Conservation (phyloP, 2,113 vertebrate species). For the Monopterus albus region DNA sequence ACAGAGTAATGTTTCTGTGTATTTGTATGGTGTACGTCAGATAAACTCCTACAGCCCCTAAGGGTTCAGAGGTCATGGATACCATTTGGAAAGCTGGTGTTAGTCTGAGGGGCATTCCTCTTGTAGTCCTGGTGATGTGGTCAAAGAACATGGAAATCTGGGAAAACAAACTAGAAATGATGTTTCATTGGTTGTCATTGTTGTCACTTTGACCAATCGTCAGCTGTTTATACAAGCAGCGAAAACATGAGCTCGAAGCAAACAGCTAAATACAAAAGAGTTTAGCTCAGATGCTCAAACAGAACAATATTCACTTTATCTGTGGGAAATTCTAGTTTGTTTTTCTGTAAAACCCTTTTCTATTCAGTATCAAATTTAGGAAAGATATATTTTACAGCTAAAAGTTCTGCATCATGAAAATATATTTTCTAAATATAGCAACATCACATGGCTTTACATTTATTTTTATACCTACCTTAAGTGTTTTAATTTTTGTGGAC, state of each 20-base stretch:
- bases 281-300: neutral
- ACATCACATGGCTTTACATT: neutral
- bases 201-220: neutral
- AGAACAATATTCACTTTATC: too few relatives aligned
- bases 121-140: neutral
- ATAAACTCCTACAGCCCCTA: neutral
- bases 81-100: conserved; percentile 1
- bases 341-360: neutral
- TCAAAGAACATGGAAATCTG: neutral
- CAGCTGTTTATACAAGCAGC: neutral
- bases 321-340: too few relatives aligned
- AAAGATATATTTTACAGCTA: neutral
- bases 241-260: neutral
- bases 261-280: neutral
- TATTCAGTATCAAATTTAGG: neutral
- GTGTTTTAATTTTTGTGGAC: neutral
- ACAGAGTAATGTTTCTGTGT: neutral
- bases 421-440: neutral
- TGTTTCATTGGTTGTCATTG: neutral
- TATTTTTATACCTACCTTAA: neutral
- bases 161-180: conserved; percentile 6
- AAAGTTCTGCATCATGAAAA: neutral
- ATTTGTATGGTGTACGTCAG: neutral
- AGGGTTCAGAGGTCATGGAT: conserved; percentile 41
- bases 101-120: conserved; percentile 32